Evolutionary conservation across 1,140 invertebrate genomes (phyloP), one percentile per base, ranked within the genome.

Genomic region (Ceratoteleas bidentatus): DNA sequence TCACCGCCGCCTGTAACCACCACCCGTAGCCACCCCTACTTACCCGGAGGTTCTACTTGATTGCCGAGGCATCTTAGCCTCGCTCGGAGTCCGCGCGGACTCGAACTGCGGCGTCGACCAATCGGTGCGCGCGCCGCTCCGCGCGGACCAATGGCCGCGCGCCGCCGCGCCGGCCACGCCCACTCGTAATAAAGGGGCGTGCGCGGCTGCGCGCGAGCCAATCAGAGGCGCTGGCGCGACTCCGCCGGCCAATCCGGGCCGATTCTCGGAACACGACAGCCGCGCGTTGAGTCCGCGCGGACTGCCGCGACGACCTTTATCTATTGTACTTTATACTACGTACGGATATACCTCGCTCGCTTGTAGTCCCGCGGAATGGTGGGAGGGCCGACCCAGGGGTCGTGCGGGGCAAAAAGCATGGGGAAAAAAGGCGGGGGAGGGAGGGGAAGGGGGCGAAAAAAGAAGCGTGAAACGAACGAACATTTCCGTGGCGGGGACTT

Each of bases 11-110:
- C 74, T 86, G 87, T 90, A 90, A 90, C 89, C 89, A 89, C 88
- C 89, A 90, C 87, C 87, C 87, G 88, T 90, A 91, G 90, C 88
- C 88, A 87, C 86, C 89, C 88, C 89, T 90, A 86, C 89, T 89
- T 88, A 90, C 86, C 87, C 88, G 85, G 87, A 91, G 89, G 90
- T 91, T 91, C 90, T 91, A 91, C 90, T 91, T 91, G 90, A 91
- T 91, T 91, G 90, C 90, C 88, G 86, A 89, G 88, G 90, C 88
- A 89, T 90, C 90, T 91, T 91, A 90, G 90, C 88, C 90, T 90
- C 89, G 86, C 85, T 86, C 72, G 15, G 9, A 50, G 56, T 86
- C 86, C 82, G 84, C 84, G 85, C 82, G 87, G 84, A 84, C 45
- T 24, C 33, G 13, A 49, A 32, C 13, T 10, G 74, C 73, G 80